Base-by-base conservation (phyloP, 2,888 invertebrate genomes). In the Tricholauxania praeusta region DNA sequence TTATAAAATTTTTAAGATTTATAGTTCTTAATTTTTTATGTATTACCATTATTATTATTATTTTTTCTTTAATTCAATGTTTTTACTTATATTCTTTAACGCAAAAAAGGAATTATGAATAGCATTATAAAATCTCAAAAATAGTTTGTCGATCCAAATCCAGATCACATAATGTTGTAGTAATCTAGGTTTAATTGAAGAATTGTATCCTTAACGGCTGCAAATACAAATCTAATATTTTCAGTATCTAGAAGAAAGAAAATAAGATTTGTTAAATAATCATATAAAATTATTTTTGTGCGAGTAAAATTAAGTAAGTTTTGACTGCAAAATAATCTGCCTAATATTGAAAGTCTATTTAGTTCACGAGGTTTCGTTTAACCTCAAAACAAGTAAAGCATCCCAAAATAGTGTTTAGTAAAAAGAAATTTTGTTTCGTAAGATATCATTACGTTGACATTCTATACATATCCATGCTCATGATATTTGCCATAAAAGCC, bases 151-250 rank as follows among this genome's bases (percentile, higher is more conserved):
- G 82, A 83, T 82, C 86, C 83, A 85, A 86, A 86, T 81, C 83
- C 85, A 83, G 84, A 89, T 89, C 93, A 98, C 91, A 99, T 99
- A 92, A 99, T 92, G 91, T 99, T 99, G 92, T 99, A 99, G 92
- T 99, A 99, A 91, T 99, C 99, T 88, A 99, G 92, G 92, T 99
- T 99, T 90, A 98, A 97, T 92, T 99, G 99, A 88, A 99, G 93
- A 91, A 99, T 99, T 87, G 99, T 99, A 92, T 99, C 99, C 91
- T 99, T 99, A 85, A 99, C 99, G 82, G 99, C 99, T 88, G 99
- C 99, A 91, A 99, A 99, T 89, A 99, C 99, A 91, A 99, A 99
- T 89, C 99, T 94, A 90, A 99, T 99, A 91, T 99, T 99, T 90
- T 99, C 99, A 87, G 99, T 99, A 92, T 99, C 99, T 99, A 93